A percentile compares a stretch with the other conserved stretches of the same genome.
These are phyloP conservation scores for Candidula unifasciata DNA, from an alignment of 2,888 invertebrate species.

Conservation along the genomic window DNA sequence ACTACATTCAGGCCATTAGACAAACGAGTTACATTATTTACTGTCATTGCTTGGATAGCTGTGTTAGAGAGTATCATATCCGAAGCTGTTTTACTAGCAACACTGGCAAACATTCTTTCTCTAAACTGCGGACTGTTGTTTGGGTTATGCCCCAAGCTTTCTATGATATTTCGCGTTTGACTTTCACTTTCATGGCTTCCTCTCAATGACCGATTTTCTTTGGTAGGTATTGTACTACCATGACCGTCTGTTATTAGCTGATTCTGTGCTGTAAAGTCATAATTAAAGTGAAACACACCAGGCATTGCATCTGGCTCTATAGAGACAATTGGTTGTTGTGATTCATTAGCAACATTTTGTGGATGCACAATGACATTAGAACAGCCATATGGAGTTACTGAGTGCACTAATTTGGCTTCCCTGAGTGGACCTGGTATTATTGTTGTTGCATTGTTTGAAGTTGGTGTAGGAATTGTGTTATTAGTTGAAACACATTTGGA, in stretches of 20 bases:
- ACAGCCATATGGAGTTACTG: too few species aligned
- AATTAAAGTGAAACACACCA: not conserved
- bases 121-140: not conserved
- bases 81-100: not conserved
- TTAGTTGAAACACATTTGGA: too few species aligned
- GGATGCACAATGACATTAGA: too few species aligned
- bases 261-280: not conserved
- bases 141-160: not conserved
- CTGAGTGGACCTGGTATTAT: too few species aligned
- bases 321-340: too few species aligned
- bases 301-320: not conserved
- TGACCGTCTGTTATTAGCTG: not conserved
- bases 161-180: not conserved
- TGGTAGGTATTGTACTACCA: not conserved
- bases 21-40: not conserved
- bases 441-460: too few species aligned
- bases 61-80: not conserved
- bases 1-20: not conserved
- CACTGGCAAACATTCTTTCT: not conserved
- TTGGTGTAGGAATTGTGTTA: too few species aligned
- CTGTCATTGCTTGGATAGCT: not conserved
- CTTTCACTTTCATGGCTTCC: not conserved
- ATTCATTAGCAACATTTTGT: too few species aligned
- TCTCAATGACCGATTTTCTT: not conserved
- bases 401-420: too few species aligned